Conservation (phyloP, 2,113 vertebrate genomes). For the Myotis davidii region DNA sequence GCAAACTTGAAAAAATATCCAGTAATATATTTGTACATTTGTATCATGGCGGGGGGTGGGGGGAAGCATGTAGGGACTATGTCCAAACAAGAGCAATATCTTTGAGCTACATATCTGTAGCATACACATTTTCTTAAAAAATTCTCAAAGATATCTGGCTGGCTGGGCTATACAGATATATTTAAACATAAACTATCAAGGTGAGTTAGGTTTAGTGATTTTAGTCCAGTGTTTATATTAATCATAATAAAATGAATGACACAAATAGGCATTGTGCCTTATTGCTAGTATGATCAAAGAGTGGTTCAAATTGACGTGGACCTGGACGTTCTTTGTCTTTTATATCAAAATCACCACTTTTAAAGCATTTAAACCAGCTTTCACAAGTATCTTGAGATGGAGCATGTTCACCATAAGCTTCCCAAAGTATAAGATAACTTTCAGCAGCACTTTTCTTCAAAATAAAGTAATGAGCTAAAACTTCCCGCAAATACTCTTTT, state of each 20-base stretch:
- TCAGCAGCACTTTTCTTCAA: no score
- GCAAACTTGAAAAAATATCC: not conserved
- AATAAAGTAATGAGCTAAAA: no score
- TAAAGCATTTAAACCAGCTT: no score
- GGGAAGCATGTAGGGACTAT: not conserved
- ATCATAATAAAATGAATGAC: not conserved
- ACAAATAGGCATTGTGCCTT: not conserved
- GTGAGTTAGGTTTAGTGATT: not conserved
- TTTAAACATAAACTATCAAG: not conserved
- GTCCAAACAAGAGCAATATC: not conserved
- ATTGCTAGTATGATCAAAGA: no score
- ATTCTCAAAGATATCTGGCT: not conserved
- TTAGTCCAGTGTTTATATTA: not conserved
- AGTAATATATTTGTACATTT: not conserved
- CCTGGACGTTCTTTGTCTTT: no score
- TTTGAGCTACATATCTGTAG: not conserved
- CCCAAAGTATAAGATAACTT: no score
- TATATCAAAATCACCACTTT: no score
- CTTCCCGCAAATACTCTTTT: no score
- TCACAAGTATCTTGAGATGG: no score
- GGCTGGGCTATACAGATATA: not conserved
- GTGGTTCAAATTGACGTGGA: no score
- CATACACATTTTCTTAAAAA: not conserved
- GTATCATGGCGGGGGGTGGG: no score
- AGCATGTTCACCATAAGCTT: no score